Percentiles rank a stretch among this genome's conserved stretches.
These are phyloP conservation scores for Crypturellus undulatus DNA, from an alignment of 2,113 vertebrate species.

Conservation along the genomic window DNA sequence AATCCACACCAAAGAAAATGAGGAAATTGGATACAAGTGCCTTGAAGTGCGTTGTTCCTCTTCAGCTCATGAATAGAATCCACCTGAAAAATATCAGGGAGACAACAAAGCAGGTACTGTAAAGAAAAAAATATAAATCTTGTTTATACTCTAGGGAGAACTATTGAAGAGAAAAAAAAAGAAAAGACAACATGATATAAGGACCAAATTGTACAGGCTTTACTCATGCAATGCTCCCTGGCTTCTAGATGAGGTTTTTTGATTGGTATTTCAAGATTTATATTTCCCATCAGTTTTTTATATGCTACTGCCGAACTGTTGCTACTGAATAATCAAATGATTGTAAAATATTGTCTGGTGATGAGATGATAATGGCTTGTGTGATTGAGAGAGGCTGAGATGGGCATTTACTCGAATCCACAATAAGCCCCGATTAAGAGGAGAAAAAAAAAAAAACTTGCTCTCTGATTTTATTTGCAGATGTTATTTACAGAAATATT, in stretches of 20 bases:
- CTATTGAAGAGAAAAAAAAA: neutral
- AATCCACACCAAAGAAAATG: neutral
- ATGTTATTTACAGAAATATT: neutral
- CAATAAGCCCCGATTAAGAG: neutral
- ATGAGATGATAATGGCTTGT: neutral
- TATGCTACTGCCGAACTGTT: neutral
- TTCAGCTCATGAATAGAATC: slow-evolving; percentile 58
- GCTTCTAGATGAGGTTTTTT: neutral
- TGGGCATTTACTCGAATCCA: neutral
- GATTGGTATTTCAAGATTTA: neutral
- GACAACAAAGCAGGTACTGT: slow-evolving; percentile 67
- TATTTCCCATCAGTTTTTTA: neutral
- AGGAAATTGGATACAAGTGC: neutral
- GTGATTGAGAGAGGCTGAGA: neutral
- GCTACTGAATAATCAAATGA: neutral
- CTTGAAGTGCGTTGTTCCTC: slow-evolving; percentile 44
- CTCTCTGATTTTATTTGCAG: neutral
- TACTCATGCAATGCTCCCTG: neutral
- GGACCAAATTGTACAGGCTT: neutral
- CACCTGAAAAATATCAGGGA: slow-evolving; percentile 64
- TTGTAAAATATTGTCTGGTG: neutral
- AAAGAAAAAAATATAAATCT: neutral
- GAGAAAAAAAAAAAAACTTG: neutral
- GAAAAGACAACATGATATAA: accelerated
- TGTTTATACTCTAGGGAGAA: neutral